Percentiles rank a stretch among this genome's conserved stretches.
These are phyloP conservation scores for Laticauda laticaudata DNA, from an alignment of 2,113 vertebrate species.

Conservation along the genomic window DNA sequence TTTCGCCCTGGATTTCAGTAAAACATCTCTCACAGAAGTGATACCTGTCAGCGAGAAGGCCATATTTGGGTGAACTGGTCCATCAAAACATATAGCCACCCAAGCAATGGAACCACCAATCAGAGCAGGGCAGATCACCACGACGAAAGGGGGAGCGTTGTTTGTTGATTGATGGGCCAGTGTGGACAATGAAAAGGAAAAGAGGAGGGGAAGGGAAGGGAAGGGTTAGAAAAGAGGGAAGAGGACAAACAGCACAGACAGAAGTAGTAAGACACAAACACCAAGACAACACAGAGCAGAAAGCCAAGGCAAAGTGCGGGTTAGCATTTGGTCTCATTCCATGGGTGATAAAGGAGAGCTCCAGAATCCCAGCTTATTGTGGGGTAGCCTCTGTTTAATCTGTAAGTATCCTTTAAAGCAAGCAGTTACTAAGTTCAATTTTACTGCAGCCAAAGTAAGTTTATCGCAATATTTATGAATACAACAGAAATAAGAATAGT, in stretches of 20 bases:
- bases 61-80: constrained; percentile 92
- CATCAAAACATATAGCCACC: constrained; percentile 84
- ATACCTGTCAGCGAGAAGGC: constrained; percentile 94
- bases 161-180: constrained; percentile 77
- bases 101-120: constrained; percentile 81
- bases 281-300: constrained; percentile 91
- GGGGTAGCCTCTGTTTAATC: constrained; percentile 44
- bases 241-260: constrained; percentile 81
- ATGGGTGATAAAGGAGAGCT: constrained; percentile 47
- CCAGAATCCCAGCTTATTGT: background rate
- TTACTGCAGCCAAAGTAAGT: constrained; percentile 37
- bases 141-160: constrained; percentile 77
- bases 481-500: constrained; percentile 55
- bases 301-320: constrained; percentile 97
- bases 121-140: constrained; percentile 82
- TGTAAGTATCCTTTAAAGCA: constrained; percentile 40
- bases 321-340: constrained; percentile 85
- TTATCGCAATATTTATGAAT: constrained; percentile 57
- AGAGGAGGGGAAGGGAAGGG: constrained; percentile 64
- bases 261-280: constrained; percentile 79
- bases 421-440: constrained; percentile 48
- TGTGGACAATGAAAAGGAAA: constrained; percentile 77
- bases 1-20: constrained; percentile 99
- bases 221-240: constrained; percentile 77
- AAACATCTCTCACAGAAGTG: constrained; percentile 99